Evolutionary conservation across 2,888 invertebrate species (phyloP).

Genomic region (Tricholauxania praeusta): DNA sequence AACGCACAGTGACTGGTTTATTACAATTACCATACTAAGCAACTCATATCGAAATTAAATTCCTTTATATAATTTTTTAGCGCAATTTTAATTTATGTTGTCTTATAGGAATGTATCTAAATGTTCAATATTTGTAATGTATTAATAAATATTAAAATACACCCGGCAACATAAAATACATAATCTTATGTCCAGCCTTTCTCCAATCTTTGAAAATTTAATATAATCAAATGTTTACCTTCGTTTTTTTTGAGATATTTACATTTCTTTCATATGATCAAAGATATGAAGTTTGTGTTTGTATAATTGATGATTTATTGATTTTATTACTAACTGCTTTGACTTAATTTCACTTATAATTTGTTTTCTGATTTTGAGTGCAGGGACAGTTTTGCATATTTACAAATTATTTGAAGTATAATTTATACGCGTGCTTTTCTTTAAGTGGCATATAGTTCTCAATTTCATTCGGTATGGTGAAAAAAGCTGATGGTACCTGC

Average conservation of each 20-base stretch:
- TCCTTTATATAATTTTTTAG: too few species aligned
- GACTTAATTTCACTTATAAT: constrained; percentile 6
- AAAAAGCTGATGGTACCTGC: constrained; percentile 72
- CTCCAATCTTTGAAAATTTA: too few species aligned
- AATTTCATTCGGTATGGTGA: constrained; percentile 78
- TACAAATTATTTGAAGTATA: constrained; percentile 57
- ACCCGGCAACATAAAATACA: too few species aligned
- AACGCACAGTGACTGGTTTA: neutral
- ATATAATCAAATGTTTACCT: neutral
- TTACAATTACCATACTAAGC: neutral
- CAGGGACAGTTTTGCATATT: neutral
- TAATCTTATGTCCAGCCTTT: too few species aligned
- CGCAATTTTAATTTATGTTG: too few species aligned
- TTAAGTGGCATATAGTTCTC: constrained; percentile 75
- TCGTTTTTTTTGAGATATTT: neutral
- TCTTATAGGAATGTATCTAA: too few species aligned
- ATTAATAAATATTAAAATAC: too few species aligned
- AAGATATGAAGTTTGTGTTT: neutral
- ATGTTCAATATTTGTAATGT: neutral
- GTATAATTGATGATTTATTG: neutral
- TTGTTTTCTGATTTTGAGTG: neutral
- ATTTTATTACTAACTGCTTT: neutral
- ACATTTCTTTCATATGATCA: neutral
- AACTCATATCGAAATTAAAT: neutral
- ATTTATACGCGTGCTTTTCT: constrained; percentile 67